Percentiles rank a stretch among this genome's conserved stretches.
These are phyloP conservation scores for Platichthys flesus DNA, from an alignment of 2,113 vertebrate genomes.

Conservation along the genomic window DNA sequence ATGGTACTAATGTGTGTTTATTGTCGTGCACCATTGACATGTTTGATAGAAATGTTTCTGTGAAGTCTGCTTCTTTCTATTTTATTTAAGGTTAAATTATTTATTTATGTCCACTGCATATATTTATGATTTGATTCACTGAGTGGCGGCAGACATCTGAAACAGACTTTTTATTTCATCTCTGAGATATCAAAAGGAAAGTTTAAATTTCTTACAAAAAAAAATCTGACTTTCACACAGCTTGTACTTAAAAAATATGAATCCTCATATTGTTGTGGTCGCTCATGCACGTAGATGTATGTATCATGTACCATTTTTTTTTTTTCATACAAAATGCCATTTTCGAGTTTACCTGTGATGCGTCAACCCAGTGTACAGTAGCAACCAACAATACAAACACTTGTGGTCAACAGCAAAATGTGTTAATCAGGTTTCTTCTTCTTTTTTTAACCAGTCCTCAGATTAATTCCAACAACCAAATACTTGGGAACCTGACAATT, in stretches of 20 bases:
- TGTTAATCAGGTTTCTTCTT: too few relatives aligned
- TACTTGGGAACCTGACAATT: neutral
- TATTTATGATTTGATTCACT: slow-evolving; percentile 65
- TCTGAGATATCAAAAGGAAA: neutral
- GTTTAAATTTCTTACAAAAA: neutral
- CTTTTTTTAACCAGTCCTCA: neutral
- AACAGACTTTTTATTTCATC: neutral
- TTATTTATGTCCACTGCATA: slow-evolving; percentile 60
- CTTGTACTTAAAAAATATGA: neutral
- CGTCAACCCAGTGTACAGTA: slow-evolving; percentile 40
- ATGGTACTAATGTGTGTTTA: slow-evolving; percentile 41
- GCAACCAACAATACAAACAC: slow-evolving; percentile 4
- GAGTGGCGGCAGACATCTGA: slow-evolving; percentile 27
- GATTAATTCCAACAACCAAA: neutral
- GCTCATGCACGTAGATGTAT: slow-evolving; percentile 14
- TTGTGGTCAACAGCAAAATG: neutral
- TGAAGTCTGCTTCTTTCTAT: slow-evolving; percentile 12
- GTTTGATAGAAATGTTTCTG: slow-evolving; percentile 38
- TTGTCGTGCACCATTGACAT: slow-evolving; percentile 19
- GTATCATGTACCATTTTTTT: neutral
- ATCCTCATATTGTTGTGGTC: slow-evolving; percentile 12
- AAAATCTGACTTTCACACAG: neutral
- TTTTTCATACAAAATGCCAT: neutral
- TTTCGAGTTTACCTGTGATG: slow-evolving; percentile 18
- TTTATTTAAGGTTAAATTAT: slow-evolving; percentile 52